Percentiles rank a stretch among this genome's conserved stretches.
Conservation (phyloP, 2,113 vertebrate species). For the Nothoprocta pentlandii region DNA sequence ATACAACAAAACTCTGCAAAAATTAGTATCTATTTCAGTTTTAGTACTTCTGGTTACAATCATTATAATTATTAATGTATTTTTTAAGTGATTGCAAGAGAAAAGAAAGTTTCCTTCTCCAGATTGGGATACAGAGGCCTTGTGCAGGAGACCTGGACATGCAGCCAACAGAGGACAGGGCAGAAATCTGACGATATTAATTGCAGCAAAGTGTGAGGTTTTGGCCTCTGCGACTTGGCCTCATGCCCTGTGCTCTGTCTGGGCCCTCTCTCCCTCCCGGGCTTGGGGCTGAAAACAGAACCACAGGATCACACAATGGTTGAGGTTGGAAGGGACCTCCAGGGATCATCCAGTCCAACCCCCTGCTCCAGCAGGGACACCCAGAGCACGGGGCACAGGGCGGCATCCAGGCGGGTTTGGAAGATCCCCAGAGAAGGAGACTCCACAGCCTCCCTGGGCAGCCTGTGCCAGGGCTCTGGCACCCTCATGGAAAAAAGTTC, state of each 20-base stretch:
- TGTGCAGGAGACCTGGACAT: not conserved
- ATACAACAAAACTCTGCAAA: not conserved
- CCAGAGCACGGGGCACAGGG: no score
- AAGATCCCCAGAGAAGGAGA: no score
- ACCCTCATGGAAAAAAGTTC: no score
- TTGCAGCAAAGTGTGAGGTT: not conserved
- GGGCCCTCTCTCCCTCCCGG: not conserved
- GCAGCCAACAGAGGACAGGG: not conserved
- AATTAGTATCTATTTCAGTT: not conserved
- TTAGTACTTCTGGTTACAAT: not conserved
- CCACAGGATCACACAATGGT: no score
- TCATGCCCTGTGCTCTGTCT: not conserved
- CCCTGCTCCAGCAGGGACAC: no score
- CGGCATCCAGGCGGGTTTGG: no score
- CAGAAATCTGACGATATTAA: not conserved
- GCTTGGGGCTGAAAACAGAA: not conserved
- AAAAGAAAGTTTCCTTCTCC: not conserved
- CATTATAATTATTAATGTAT: not conserved
- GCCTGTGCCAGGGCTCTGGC: no score
- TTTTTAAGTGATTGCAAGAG: not conserved
- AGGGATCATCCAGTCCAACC: no score
- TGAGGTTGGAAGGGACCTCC: no score
- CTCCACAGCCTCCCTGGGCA: no score
- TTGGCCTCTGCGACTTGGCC: not conserved
- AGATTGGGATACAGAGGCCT: not conserved